Base-by-base conservation (phyloP, 2,888 invertebrate species). In the Himalopsyche japonica region DNA sequence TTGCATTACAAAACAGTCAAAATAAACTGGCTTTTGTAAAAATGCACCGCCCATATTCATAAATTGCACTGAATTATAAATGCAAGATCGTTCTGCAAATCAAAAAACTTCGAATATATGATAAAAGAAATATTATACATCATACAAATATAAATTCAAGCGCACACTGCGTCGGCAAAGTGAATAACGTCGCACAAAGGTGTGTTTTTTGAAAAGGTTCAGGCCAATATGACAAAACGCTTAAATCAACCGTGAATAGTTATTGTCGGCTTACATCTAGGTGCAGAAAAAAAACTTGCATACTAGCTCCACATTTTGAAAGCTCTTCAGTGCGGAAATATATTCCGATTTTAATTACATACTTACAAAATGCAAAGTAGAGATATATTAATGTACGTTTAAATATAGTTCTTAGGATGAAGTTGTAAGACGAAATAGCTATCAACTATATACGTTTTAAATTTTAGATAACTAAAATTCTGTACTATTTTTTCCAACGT, bases 181-280 rank as follows among this genome's bases (percentile, higher is more conserved):
- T 64, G 79, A 82, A 79, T 37, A 32, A 79, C 43, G 57, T n/a
- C 76, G 78, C n/a, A 57, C 64, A 47, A 64, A 49, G 80, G 79
- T 79, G 79, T 79, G 30, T 57, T 57, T 57, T n/a, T 57, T 57
- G 76, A 79, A 85, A 83, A 82, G 82, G 79, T 82, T 37, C 79
- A 80, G 80, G 43, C 57, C 78, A 80, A 37, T 49, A 80, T 48
- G 76, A 84, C 86, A 87, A 86, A 87, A 87, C 85, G 87, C 82
- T 86, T 87, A 86, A 87, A 87, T 87, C 87, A 86, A 64, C 81
- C 87, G 85, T 86, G 87, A 87, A 87, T 86, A 85, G 81, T 84
- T 82, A 86, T 86, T 86, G 86, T 87, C 86, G 85, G 77, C 86
- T 84, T 84, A 81, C 79, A 83, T 83, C 79, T 83, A n/a, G 48